Base-by-base conservation (phyloP, 2,888 invertebrate species). In the Eurytoma californica region DNA sequence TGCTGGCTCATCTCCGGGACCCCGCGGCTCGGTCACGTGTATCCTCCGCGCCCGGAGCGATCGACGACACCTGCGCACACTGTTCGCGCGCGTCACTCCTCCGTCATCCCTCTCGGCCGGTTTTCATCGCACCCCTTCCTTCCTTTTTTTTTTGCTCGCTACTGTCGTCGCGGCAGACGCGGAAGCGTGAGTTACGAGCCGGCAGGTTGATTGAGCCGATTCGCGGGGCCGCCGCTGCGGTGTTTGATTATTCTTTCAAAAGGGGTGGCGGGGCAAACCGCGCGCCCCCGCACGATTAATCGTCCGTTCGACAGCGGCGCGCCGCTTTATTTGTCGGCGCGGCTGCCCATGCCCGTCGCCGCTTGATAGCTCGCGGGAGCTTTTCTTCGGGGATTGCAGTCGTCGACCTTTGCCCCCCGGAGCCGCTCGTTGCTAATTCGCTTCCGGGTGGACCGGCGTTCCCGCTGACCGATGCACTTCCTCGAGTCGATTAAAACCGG, bases 221-320 rank as follows among this genome's bases (percentile, higher is more conserved):
- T 68, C 68, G 68, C 53, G 72, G 57, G 57, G 1, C 5, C 39
- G 13, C 20, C 69, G 16, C 20, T 14, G 57, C 9, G 4, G 63
- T n/a, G n/a, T 55, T 61, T 75, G 67, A 68, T 75, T 75, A 61
- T 75, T 75, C 60, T 75, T 61, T 61, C 61, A 16, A 14, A 55
- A n/a, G n/a, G 12, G 63, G 72, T n/a, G 49, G 60, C 49, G 16
- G 28, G 55, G 55, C 14, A 16, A 30, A n/a, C 68, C 20, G 55
- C n/a, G 61, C 53, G 12, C 70, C 14, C 24, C 30, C 12, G 30
- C 39, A 60, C 30, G 58, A 74, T 74, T 74, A 74, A 74, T 74
- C 67, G 74, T 60, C 24, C 49, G 58, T 58, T 74, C 66, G 74
- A 74, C 72, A 55, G 51, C 16, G 47, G 18, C 60, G n/a, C 60